Evolutionary conservation across 2,113 vertebrate genomes (phyloP).

Genomic region (Ammodytes marinus): DNA sequence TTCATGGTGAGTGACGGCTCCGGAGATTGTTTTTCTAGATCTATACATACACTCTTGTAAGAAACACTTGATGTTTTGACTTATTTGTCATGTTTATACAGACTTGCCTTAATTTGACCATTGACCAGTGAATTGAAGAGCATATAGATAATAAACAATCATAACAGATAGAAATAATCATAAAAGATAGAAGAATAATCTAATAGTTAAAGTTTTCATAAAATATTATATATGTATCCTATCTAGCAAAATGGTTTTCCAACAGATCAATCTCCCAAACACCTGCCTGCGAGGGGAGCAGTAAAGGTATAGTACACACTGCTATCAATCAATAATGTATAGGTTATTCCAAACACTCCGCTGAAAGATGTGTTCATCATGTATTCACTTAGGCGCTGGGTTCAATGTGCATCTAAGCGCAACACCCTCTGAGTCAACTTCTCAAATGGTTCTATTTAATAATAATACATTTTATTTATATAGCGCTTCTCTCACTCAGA

Average conservation of each 20-base stretch:
- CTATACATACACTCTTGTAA: background rate
- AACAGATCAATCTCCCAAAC: conserved; percentile 60
- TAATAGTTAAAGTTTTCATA: background rate
- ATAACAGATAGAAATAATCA: background rate
- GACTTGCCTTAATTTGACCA: background rate
- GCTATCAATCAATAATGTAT: background rate
- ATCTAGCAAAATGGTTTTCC: background rate
- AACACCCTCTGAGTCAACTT: background rate
- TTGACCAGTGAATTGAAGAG: background rate
- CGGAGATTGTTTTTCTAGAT: conserved; percentile 32
- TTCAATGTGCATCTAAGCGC: background rate
- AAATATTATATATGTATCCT: background rate
- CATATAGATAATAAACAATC: background rate
- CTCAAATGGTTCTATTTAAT: background rate
- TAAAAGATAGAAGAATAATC: background rate
- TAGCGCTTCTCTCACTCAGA: background rate
- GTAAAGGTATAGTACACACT: conserved; percentile 51
- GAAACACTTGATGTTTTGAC: background rate
- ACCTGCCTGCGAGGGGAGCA: conserved; percentile 28
- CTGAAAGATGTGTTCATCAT: background rate
- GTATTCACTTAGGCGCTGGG: background rate
- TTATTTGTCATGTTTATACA: background rate
- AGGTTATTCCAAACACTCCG: background rate
- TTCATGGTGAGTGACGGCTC: conserved; percentile 88
- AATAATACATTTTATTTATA: too few species aligned